Evolutionary conservation across 53 echinoderm and acorn worm genomes (phyloP).

Genomic region (Holothuria scabra): DNA sequence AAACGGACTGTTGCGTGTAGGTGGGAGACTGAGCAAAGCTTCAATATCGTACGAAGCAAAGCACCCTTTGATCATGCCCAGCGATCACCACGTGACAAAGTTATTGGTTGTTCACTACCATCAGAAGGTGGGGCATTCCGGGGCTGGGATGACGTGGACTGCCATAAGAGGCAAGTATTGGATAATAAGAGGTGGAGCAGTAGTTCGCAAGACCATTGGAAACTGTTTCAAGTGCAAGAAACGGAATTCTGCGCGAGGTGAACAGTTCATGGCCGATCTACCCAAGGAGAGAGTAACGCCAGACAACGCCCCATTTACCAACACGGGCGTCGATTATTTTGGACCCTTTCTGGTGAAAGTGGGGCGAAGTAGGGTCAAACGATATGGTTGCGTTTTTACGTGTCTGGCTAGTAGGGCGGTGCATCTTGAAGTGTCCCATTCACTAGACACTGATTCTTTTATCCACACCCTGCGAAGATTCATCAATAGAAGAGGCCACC

Average conservation of each 20-base stretch:
- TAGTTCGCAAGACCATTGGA: conserved; percentile 28
- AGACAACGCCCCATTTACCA: conserved; percentile 61
- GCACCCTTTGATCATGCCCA: conserved; percentile 62
- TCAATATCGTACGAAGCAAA: conserved; percentile 41
- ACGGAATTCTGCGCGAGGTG: conserved; percentile 13
- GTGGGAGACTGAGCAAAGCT: conserved; percentile 56
- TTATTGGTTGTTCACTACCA: conserved; percentile 32
- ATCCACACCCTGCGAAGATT: conserved; percentile 67
- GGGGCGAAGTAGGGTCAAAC: conserved; percentile 49
- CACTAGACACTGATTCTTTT: conserved; percentile 64
- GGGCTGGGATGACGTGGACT: too few species aligned
- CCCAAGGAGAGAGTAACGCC: conserved; percentile 58
- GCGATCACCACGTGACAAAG: not conserved
- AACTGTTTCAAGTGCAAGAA: conserved; percentile 57
- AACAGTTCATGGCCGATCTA: too few species aligned
- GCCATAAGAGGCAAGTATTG: conserved; percentile 53
- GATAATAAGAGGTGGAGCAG: conserved; percentile 35
- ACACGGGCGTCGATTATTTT: conserved; percentile 58
- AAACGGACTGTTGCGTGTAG: conserved; percentile 55
- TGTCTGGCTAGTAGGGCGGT: too few species aligned
- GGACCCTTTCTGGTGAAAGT: conserved; percentile 52
- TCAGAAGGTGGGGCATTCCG: conserved; percentile 44
- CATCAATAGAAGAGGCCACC: conserved; percentile 57
- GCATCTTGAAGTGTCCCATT: too few species aligned
- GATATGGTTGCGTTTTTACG: conserved; percentile 62